These are phyloP conservation scores for Spicauda simplicius DNA, from an alignment of 2,888 invertebrate species.

Conservation along the genomic window DNA sequence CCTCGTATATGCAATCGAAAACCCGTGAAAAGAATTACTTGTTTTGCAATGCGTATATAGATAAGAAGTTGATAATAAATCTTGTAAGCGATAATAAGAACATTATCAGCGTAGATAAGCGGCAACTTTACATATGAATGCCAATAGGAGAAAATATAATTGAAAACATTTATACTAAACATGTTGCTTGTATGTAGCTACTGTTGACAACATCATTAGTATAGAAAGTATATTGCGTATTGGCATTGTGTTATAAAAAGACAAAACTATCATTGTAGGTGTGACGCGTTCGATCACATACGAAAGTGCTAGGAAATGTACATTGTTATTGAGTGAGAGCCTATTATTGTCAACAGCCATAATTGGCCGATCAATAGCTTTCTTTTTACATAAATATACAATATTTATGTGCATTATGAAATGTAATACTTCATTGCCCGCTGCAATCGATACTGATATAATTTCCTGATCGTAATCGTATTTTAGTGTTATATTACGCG, in stretches of 20 bases:
- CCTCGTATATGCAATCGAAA: background rate
- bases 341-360: constrained; percentile 2
- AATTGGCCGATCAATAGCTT: background rate
- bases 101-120: background rate
- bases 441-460: constrained; percentile 25
- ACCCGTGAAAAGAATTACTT: background rate
- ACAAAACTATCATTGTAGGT: no score
- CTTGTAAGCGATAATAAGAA: background rate
- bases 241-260: background rate
- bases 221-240: constrained; percentile 9
- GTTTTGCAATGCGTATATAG: background rate
- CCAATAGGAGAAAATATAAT: background rate
- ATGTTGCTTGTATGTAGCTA: background rate
- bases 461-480: constrained; percentile 21
- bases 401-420: background rate
- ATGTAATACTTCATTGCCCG: constrained; percentile 14
- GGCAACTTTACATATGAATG: background rate
- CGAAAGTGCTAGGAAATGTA: constrained; percentile 13
- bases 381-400: constrained; percentile 16
- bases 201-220: background rate
- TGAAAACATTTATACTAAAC: no score
- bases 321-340: constrained; percentile 7
- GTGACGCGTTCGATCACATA: constrained; percentile 12
- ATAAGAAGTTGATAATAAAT: background rate
- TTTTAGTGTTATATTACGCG: background rate